Evolutionary conservation across 2,888 invertebrate species (phyloP), one percentile per base, ranked within the genome.

Genomic region (Parnassius orleans): DNA sequence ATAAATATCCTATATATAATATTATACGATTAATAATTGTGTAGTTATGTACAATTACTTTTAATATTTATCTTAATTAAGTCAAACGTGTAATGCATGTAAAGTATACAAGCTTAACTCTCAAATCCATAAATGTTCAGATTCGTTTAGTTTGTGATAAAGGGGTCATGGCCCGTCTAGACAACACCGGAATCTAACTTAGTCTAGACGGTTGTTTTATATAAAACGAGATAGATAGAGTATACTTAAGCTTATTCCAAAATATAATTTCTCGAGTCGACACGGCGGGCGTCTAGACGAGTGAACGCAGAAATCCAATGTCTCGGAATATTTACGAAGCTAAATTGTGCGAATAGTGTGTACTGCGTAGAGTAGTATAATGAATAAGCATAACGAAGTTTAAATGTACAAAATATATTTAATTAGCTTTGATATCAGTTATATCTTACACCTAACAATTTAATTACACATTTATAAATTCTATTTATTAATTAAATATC

Each of bases 111-210:
- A 59, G 46, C 53, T 51, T 42, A 14, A 52, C 54, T 42, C 51
- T 7, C 52, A 51, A 11, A 53, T 43, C 50, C 14, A 7, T 33
- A 7, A 33, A 7, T 33, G 43, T 55, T 51, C 48, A 51, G 43
- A 51, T 55, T 51, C 56, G 11, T 43, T 3, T 47, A 43, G 46
- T 12, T 66, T 69, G 71, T 70, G 72, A 71, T 79, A 76, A 74
- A 80, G 77, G 77, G 88, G 86, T 83, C 86, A 80, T 79, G 80
- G 79, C 83, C 86, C 71, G 90, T 88, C 90, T 89, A 89, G 90
- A 88, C 89, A 72, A 69, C 75, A 73, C 75, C 78, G 76, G 75
- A 77, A 75, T 74, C 75, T 74, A 73, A 68, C 71, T 72, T 69
- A 70, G 86, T 87, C 87, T 86, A 87, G 88, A 88, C 88, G 83